Evolutionary conservation across 2,113 vertebrate species (phyloP).

Genomic region (Myrmecophaga tridactyla): DNA sequence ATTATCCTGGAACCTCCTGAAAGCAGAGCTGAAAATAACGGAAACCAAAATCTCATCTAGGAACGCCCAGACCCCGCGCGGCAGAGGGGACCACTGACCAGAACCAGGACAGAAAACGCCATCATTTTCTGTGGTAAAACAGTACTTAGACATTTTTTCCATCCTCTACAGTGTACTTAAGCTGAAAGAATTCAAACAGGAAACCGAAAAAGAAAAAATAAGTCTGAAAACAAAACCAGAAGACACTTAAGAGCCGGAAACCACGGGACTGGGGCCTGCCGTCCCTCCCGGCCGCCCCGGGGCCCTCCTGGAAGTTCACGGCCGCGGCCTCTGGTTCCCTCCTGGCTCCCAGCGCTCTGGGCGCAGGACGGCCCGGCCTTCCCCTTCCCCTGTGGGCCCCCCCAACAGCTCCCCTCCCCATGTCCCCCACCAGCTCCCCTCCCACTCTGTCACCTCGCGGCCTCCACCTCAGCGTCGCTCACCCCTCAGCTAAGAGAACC

Average conservation of each 20-base stretch:
- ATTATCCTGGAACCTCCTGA: not conserved
- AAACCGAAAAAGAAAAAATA: constrained; percentile 49
- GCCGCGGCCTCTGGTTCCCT: accelerated
- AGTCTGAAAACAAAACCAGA: constrained; percentile 61
- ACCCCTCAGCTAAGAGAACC: not conserved
- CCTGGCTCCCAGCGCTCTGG: accelerated
- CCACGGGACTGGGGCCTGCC: not conserved
- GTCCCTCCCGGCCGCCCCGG: too few relatives aligned
- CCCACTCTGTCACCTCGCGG: too few relatives aligned
- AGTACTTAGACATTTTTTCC: constrained; percentile 23
- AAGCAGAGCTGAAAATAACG: not conserved
- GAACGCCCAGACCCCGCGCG: not conserved
- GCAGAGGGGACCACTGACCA: not conserved
- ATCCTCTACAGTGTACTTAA: constrained; percentile 27
- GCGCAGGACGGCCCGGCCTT: not conserved
- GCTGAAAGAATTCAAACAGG: constrained; percentile 65
- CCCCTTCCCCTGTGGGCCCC: accelerated
- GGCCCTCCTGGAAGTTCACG: not conserved
- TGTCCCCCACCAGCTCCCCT: too few relatives aligned
- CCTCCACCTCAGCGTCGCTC: accelerated
- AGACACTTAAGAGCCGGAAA: constrained; percentile 14
- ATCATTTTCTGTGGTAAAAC: not conserved
- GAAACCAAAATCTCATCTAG: not conserved
- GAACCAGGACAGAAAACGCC: not conserved
- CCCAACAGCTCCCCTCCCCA: too few relatives aligned